These are phyloP conservation scores for Neoscelio sp. DNA, from an alignment of 2,888 invertebrate species.

Conservation along the genomic window DNA sequence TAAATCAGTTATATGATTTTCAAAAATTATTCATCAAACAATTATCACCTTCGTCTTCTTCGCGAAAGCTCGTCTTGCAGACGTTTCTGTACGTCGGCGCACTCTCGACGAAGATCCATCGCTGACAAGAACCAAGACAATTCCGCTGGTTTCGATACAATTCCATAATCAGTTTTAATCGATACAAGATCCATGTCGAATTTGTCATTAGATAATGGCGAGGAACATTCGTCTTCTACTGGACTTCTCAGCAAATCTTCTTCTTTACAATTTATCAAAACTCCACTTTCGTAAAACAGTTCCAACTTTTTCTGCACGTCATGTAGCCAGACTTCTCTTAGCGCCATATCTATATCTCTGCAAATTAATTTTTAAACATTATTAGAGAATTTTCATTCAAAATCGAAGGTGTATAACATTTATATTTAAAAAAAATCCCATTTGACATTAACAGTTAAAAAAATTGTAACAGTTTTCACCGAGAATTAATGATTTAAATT, in stretches of 20 bases:
- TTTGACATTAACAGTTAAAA: no score
- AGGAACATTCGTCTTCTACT: constrained; percentile 55
- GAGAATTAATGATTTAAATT: no score
- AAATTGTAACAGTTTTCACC: no score
- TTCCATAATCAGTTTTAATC: constrained; percentile 45
- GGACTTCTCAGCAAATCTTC: constrained; percentile 51
- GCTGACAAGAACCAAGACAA: constrained; percentile 76
- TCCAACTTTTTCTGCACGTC: constrained; percentile 74
- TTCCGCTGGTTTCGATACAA: constrained; percentile 66
- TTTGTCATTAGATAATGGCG: constrained; percentile 5
- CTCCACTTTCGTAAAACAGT: constrained; percentile 78
- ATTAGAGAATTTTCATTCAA: background rate
- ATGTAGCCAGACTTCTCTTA: constrained; percentile 77
- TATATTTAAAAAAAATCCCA: no score
- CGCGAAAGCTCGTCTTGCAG: constrained; percentile 61
- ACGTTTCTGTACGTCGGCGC: constrained; percentile 70
- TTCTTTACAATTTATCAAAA: constrained; percentile 77
- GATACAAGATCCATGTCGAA: constrained; percentile 18
- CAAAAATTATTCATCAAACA: no score
- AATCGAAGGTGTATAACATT: no score
- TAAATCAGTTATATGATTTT: no score
- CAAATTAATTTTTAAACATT: constrained; percentile 41
- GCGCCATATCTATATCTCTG: constrained; percentile 76
- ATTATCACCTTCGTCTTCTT: constrained; percentile 68
- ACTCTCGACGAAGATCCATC: constrained; percentile 73